These are phyloP conservation scores for Diorhabda sublineata DNA, from an alignment of 1,140 invertebrate genomes.

Conservation along the genomic window DNA sequence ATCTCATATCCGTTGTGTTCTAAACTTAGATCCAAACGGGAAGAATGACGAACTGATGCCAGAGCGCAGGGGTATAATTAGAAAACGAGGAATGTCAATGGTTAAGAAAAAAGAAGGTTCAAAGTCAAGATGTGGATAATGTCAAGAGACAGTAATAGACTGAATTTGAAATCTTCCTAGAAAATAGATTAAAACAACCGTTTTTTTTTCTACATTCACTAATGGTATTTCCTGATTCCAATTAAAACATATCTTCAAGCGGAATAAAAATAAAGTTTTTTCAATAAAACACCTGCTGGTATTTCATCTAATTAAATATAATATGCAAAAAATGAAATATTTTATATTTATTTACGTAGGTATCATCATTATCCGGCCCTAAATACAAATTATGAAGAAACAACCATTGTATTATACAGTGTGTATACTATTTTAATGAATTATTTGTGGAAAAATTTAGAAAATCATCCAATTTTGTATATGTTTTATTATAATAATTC, in stretches of 20 bases:
- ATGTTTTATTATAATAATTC: no score
- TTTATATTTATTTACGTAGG: no score
- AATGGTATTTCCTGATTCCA: not conserved
- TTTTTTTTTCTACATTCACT: not conserved
- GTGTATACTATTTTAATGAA: no score
- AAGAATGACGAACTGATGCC: conserved; percentile 1
- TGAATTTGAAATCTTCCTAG: not conserved
- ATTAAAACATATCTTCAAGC: not conserved
- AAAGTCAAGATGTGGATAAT: not conserved
- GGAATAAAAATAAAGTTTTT: no score
- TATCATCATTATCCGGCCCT: no score
- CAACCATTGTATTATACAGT: no score
- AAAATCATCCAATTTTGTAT: no score
- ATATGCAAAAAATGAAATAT: no score
- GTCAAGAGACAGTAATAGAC: not conserved
- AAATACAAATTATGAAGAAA: no score
- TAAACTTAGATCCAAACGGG: not conserved
- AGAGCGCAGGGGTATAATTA: not conserved
- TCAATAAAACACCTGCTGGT: no score
- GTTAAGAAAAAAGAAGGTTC: conserved; percentile 2
- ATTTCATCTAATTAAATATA: no score
- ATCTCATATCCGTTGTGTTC: conserved; percentile 2
- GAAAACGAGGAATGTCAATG: not conserved
- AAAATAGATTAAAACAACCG: not conserved
- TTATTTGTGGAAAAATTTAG: no score